Base-by-base conservation (phyloP, 1,140 invertebrate genomes). In the Coenobita brevimanus region DNA sequence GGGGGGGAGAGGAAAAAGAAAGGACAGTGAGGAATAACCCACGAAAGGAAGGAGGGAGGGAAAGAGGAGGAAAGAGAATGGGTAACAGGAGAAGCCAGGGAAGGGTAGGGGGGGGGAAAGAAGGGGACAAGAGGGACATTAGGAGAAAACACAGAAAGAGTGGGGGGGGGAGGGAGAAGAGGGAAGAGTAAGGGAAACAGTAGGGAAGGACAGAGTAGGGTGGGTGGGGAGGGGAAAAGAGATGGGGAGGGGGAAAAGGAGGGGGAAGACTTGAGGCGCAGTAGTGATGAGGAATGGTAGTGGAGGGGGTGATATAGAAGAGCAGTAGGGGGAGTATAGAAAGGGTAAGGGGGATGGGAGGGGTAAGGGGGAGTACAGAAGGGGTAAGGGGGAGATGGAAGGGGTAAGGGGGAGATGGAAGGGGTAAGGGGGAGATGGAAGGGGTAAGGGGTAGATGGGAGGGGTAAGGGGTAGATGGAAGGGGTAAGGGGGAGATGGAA, bases 11-110 rank as follows among this genome's bases (percentile, higher is more conserved):
- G 43, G 24, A 54, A 27, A 73, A 73, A 33, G 71, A 62, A 21
- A 30, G 38, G 27, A 33, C 8, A 13, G 27, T 17, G 76, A 38
- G 15, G 54, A 30, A 15, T 3, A 27, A 38, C 27, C 24, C 46
- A 27, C 13, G 46, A 33, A 54, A 30, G n/a, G 24, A 79, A 38
- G 69, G 73, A 89, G 89, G 67, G 89, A 84, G 81, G 41, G 71
- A 88, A 30, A 73, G 81, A 79, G 82, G 50, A 82, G 87, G 87
- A 90, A 82, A 82, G 89, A 89, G 76, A 91, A 82, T 82, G 82
- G 89, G 90, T 90, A 79, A 90, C 86, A 89, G 88, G 89, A 78
- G 82, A 79, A 91, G 83, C 87, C 82, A 90, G 82, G 76, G 73
- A 78, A 85, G 69, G 62, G 69, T 43, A 57, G 46, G 38, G 24